These are phyloP conservation scores for Mastomys coucha DNA, from an alignment of 2,113 vertebrate species.

Conservation along the genomic window DNA sequence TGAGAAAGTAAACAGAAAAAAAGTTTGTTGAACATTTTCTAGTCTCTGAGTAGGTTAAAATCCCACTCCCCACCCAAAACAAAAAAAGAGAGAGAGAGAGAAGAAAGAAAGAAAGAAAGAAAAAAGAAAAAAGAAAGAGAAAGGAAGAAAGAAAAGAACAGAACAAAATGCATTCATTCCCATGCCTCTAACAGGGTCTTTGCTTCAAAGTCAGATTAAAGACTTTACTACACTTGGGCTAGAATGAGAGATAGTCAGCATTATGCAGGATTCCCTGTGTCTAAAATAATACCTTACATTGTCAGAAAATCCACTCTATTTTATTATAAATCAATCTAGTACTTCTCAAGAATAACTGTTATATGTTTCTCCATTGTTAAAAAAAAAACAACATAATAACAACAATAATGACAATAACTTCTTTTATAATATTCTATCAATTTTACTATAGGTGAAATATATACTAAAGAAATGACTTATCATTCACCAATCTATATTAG, in stretches of 20 bases:
- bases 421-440: not conserved
- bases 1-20: not conserved
- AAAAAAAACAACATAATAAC: not conserved
- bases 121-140: too few species aligned
- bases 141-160: not conserved
- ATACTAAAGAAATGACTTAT: not conserved
- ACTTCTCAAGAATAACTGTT: not conserved
- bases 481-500: not conserved
- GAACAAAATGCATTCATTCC: not conserved
- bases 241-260: not conserved
- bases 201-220: not conserved
- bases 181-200: not conserved
- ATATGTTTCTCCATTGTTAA: not conserved
- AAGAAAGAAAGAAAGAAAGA: too few species aligned
- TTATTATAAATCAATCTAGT: not conserved
- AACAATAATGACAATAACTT: too few species aligned
- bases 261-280: too few species aligned
- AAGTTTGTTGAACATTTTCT: not conserved
- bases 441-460: not conserved
- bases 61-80: too few species aligned
- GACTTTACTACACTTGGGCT: not conserved
- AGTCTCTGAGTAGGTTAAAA: not conserved
- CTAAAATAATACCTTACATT: not conserved
- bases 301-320: not conserved
- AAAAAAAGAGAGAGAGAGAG: rapidly evolving